Evolutionary conservation across 1,140 invertebrate genomes (phyloP).

Genomic region (Philopotamus ludificatus): DNA sequence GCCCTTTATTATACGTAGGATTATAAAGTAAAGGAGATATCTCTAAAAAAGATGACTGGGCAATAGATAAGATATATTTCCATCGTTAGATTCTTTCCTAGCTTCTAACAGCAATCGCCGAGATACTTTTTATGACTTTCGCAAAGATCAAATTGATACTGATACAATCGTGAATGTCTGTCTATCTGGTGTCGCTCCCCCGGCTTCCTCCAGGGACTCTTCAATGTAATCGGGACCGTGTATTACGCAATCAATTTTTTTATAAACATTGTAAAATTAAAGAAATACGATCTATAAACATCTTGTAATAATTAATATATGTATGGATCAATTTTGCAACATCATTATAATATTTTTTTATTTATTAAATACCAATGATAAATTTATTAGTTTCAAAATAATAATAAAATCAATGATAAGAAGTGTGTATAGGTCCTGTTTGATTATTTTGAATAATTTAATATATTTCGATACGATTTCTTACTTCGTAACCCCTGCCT

Average conservation of each 20-base stretch:
- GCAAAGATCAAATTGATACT: slow-evolving; percentile 43
- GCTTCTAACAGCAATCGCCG: slow-evolving; percentile 37
- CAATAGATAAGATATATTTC: slow-evolving; percentile 42
- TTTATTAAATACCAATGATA: no score
- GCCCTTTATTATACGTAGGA: slow-evolving; percentile 39
- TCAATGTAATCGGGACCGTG: background rate
- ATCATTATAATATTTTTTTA: background rate
- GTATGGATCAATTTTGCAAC: background rate
- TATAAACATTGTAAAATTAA: slow-evolving; percentile 1
- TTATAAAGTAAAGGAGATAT: slow-evolving; percentile 41
- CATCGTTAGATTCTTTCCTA: slow-evolving; percentile 38
- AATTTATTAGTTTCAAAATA: no score
- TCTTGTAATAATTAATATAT: background rate
- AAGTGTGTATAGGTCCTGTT: background rate
- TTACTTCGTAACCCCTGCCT: background rate
- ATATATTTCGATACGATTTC: background rate
- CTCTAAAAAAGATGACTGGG: slow-evolving; percentile 41
- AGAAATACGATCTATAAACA: no score
- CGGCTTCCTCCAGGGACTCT: background rate
- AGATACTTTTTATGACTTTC: slow-evolving; percentile 42
- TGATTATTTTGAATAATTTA: background rate
- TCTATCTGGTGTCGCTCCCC: slow-evolving; percentile 10
- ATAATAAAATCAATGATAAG: no score
- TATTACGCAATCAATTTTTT: background rate
- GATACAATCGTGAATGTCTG: slow-evolving; percentile 39